These are phyloP conservation scores for Chinchilla lanigera DNA, from an alignment of 2,113 vertebrate genomes.

Conservation along the genomic window DNA sequence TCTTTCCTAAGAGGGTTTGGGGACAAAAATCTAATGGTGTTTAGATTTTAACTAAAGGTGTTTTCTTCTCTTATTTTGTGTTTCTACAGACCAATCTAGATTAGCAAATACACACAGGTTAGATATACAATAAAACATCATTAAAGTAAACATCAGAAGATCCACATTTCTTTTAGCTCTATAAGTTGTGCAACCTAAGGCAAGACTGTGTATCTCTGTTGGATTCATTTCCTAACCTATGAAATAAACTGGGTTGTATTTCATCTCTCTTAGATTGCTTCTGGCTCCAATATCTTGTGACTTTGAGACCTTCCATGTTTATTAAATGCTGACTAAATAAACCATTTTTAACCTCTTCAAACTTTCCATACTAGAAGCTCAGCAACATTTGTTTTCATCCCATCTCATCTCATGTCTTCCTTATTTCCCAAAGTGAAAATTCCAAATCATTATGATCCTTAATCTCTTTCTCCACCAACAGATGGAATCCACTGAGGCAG, in stretches of 20 bases:
- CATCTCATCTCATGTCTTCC: not conserved
- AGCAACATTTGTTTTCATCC: not conserved
- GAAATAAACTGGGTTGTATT: not conserved
- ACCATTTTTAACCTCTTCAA: not conserved
- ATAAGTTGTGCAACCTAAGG: not conserved
- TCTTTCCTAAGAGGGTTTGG: not conserved
- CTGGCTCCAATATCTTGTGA: not conserved
- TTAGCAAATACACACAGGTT: not conserved
- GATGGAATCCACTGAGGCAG: not conserved
- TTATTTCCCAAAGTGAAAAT: conserved; percentile 20
- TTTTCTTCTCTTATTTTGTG: not conserved
- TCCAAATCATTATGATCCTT: not conserved
- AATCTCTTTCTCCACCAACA: not conserved
- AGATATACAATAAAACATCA: not conserved
- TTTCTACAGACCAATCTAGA: not conserved
- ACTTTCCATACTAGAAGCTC: not conserved
- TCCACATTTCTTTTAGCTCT: not conserved
- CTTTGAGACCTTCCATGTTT: not conserved
- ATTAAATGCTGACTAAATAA: conserved; percentile 18
- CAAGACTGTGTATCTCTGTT: not conserved
- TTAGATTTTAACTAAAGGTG: too few relatives aligned
- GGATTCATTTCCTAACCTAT: conserved; percentile 4
- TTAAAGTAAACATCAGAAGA: not conserved
- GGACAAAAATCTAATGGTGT: not conserved
- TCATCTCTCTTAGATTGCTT: not conserved